Conservation (phyloP, 2,888 invertebrate genomes). For the Drosophila acutilabella region DNA sequence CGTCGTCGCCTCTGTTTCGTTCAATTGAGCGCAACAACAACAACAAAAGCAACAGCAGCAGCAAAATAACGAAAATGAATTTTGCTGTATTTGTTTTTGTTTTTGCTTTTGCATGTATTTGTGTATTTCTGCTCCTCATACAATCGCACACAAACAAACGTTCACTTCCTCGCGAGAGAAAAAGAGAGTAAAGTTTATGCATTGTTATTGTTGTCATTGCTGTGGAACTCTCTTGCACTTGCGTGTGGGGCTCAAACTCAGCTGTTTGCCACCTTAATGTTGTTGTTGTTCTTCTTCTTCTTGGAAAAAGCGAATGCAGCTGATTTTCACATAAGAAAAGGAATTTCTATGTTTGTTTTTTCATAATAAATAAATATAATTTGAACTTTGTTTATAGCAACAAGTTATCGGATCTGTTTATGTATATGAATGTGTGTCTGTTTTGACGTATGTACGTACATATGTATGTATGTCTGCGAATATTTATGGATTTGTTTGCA, state of each 20-base stretch:
- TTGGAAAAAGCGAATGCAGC: conserved; percentile 43
- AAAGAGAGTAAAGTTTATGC: background rate
- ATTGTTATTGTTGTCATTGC: conserved; percentile 34
- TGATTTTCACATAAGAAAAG: conserved; percentile 35
- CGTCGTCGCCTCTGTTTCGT: conserved; percentile 61
- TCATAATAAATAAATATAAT: conserved; percentile 19
- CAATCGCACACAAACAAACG: conserved; percentile 34
- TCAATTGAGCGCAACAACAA: conserved; percentile 73
- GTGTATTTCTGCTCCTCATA: conserved; percentile 35
- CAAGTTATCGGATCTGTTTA: conserved; percentile 1
- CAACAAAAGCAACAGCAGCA: conserved; percentile 23
- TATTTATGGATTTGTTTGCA: conserved; percentile 34
- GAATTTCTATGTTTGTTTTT: background rate
- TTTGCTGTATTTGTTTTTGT: conserved; percentile 39
- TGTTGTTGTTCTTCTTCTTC: conserved; percentile 29
- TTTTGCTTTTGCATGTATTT: conserved; percentile 31
- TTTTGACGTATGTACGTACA: background rate
- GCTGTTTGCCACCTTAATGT: conserved; percentile 38
- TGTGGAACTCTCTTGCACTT: conserved; percentile 53
- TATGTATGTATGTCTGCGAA: background rate
- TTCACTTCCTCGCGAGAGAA: conserved; percentile 3
- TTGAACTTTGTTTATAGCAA: background rate
- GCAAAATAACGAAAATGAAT: conserved; percentile 50
- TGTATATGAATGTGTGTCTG: background rate
- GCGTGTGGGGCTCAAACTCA: conserved; percentile 59